These are phyloP conservation scores for Acanthurus lineatus DNA, from an alignment of 2,797 vertebrate genomes.

Conservation along the genomic window DNA sequence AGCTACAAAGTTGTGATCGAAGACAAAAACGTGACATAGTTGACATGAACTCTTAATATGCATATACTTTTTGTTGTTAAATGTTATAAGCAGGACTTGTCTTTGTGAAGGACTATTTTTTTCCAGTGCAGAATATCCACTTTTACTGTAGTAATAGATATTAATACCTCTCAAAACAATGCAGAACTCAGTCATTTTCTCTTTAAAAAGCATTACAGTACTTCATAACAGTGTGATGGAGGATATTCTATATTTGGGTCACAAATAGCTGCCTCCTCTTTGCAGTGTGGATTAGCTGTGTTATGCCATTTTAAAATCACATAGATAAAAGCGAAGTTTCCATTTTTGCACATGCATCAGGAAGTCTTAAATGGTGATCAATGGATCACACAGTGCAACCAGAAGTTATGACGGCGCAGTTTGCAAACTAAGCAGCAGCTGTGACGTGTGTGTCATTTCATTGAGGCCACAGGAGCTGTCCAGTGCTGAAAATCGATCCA, in stretches of 20 bases:
- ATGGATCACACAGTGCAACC: conserved; percentile 40
- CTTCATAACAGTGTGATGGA: not conserved
- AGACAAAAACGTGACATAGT: not conserved
- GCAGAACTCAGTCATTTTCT: not conserved
- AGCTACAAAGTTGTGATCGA: not conserved
- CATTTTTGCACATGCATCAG: conserved; percentile 16
- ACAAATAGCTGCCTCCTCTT: not conserved
- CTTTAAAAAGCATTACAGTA: not conserved
- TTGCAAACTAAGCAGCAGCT: conserved; percentile 66
- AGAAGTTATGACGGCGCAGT: conserved; percentile 68
- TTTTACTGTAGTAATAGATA: not conserved
- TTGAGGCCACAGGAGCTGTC: conserved; percentile 78
- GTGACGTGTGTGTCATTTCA: conserved; percentile 68
- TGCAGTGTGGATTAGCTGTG: not conserved
- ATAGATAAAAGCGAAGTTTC: conserved; percentile 23
- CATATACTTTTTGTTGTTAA: not conserved
- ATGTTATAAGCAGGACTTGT: not conserved
- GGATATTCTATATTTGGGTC: not conserved
- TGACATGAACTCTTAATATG: not conserved
- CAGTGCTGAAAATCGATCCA: conserved; percentile 81
- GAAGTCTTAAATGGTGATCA: conserved; percentile 43
- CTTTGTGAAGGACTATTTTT: not conserved
- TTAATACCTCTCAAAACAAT: not conserved
- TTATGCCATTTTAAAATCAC: not conserved
- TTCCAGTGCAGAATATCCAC: not conserved